These are phyloP conservation scores for Chaenocephalus aceratus DNA, from an alignment of 2,113 vertebrate genomes.

Conservation along the genomic window DNA sequence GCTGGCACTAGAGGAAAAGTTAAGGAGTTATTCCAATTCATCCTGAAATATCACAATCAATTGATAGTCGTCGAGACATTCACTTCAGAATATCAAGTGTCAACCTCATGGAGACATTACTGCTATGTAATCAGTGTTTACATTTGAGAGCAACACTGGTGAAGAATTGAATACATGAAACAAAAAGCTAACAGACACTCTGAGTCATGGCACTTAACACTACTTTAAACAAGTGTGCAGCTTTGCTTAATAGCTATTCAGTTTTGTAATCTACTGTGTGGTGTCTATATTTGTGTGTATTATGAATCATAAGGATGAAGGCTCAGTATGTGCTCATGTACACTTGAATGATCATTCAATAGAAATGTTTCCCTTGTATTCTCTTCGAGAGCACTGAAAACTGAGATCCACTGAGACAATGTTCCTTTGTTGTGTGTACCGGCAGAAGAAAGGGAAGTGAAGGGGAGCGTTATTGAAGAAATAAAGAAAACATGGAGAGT, in stretches of 20 bases:
- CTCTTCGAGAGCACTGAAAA: conserved; percentile 8
- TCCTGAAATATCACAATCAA: background rate
- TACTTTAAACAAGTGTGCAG: background rate
- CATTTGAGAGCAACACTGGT: too few species aligned
- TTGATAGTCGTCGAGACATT: background rate
- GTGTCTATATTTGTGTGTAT: conserved; percentile 6
- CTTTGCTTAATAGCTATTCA: background rate
- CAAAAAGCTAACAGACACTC: too few species aligned
- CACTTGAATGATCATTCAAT: conserved; percentile 28
- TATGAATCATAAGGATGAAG: conserved; percentile 17
- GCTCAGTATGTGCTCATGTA: conserved; percentile 7
- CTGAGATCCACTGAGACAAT: background rate
- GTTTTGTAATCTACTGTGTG: background rate
- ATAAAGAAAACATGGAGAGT: conserved; percentile 39
- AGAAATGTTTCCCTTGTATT: conserved; percentile 34
- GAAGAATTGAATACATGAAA: too few species aligned
- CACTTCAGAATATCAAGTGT: background rate
- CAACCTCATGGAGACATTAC: background rate
- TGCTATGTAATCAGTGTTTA: too few species aligned
- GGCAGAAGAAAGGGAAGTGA: background rate
- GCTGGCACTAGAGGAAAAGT: background rate
- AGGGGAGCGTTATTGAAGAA: conserved; percentile 10
- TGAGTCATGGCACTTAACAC: too few species aligned
- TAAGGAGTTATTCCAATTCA: background rate
- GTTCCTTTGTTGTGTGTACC: conserved; percentile 13